Evolutionary conservation across 2,888 invertebrate genomes (phyloP).

Genomic region (Diaphora mendica): DNA sequence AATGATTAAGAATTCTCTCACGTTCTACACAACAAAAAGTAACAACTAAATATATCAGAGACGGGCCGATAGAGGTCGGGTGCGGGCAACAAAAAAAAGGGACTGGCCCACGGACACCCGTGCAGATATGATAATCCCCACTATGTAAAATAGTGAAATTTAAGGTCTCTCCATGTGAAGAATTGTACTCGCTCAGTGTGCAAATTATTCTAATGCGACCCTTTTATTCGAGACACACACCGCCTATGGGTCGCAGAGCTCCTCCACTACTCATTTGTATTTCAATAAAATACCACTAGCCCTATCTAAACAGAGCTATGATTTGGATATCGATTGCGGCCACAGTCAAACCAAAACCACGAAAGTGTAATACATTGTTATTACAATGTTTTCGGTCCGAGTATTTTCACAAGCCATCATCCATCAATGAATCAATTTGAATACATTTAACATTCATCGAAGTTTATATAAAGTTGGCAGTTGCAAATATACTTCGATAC

Average conservation of each 20-base stretch:
- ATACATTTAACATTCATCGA: constrained; percentile 75
- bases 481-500: constrained; percentile 62
- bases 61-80: constrained; percentile 83
- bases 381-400: constrained; percentile 65
- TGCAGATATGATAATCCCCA: constrained; percentile 85
- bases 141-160: constrained; percentile 87
- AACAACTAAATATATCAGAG: constrained; percentile 86
- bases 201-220: constrained; percentile 86
- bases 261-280: constrained; percentile 82
- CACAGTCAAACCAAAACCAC: constrained; percentile 47
- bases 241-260: constrained; percentile 70
- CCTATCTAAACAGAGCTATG: constrained; percentile 82
- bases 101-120: constrained; percentile 70
- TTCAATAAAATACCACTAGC: constrained; percentile 84
- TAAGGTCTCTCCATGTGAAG: constrained; percentile 86
- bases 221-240: constrained; percentile 85
- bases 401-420: constrained; percentile 71
- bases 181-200: constrained; percentile 82
- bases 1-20: constrained; percentile 82
- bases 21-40: constrained; percentile 84
- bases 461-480: constrained; percentile 70
- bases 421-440: constrained; percentile 80
- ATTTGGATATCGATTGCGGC: constrained; percentile 63
- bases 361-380: constrained; percentile 64
- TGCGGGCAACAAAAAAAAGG: constrained; percentile 83